Percentiles rank a stretch among this genome's conserved stretches.
These are phyloP conservation scores for Anagrus nilaparvatae DNA, from an alignment of 1,140 invertebrate genomes.

Conservation along the genomic window DNA sequence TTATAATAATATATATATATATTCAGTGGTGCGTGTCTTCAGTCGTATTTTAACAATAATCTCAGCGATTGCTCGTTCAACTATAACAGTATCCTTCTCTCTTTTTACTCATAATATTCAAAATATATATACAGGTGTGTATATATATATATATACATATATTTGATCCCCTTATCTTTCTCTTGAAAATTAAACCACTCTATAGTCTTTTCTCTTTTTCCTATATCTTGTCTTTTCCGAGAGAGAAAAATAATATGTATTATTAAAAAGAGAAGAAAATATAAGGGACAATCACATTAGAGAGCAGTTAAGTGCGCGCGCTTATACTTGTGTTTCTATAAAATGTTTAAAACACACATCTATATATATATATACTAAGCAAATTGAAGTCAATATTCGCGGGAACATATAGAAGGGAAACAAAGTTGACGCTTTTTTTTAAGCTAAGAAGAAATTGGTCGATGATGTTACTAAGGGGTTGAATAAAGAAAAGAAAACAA, in stretches of 20 bases:
- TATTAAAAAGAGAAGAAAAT: constrained; percentile 13
- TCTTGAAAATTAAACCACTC: too few species aligned
- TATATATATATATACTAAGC: constrained; percentile 28
- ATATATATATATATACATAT: not conserved
- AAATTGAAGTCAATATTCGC: constrained; percentile 44
- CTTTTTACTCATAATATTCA: not conserved
- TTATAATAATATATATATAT: too few species aligned
- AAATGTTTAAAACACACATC: not conserved
- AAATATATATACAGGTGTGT: not conserved
- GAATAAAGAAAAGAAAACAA: too few species aligned
- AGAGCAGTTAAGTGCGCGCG: constrained; percentile 16
- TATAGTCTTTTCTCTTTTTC: too few species aligned
- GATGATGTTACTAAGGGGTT: too few species aligned
- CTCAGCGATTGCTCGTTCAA: constrained; percentile 12
- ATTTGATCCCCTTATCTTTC: too few species aligned
- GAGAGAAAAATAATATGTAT: too few species aligned
- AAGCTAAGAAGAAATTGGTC: constrained; percentile 41
- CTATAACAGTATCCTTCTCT: not conserved
- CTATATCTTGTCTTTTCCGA: too few species aligned
- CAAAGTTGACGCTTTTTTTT: constrained; percentile 42
- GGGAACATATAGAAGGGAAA: constrained; percentile 40
- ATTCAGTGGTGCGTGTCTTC: too few species aligned
- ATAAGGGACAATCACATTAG: constrained; percentile 38
- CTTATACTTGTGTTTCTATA: not conserved
- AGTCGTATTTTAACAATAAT: constrained; percentile 19